Percentiles rank a stretch among this genome's conserved stretches.
Evolutionary conservation across 2,113 vertebrate species (phyloP).

Genomic region (Chlorocebus sabaeus): DNA sequence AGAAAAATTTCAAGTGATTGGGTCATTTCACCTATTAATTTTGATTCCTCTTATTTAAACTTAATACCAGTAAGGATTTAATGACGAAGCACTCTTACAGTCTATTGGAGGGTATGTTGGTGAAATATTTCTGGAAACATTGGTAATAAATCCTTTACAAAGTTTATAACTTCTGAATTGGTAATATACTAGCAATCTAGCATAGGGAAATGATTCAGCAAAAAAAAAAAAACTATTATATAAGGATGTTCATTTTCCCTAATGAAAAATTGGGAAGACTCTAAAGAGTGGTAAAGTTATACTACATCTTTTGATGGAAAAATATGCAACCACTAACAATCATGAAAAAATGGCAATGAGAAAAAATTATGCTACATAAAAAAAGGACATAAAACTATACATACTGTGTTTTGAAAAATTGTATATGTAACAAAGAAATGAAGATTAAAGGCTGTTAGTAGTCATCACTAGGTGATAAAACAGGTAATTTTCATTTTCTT

Average conservation of each 20-base stretch:
- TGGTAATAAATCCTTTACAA: background rate
- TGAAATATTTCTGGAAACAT: background rate
- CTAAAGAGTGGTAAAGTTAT: background rate
- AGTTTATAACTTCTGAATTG: background rate
- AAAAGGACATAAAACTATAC: background rate
- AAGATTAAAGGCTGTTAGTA: background rate
- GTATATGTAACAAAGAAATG: background rate
- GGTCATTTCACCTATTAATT: background rate
- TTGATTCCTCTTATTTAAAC: background rate
- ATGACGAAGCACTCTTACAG: background rate
- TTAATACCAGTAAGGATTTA: background rate
- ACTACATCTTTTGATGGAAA: background rate
- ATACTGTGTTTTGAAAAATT: background rate
- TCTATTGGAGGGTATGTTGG: background rate
- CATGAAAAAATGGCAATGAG: background rate
- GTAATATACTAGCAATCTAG: background rate
- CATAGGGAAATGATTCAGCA: background rate
- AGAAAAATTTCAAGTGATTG: background rate
- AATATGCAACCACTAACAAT: slow-evolving; percentile 3
- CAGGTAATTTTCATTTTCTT: background rate
- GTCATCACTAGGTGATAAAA: background rate
- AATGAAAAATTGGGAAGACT: background rate
- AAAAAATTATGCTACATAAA: background rate
- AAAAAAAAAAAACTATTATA: background rate
- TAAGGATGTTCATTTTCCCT: background rate